A percentile compares a stretch with the other conserved stretches of the same genome.
Evolutionary conservation across 1,140 invertebrate species (phyloP).

Genomic region (Leptinotarsa undecemlineata): DNA sequence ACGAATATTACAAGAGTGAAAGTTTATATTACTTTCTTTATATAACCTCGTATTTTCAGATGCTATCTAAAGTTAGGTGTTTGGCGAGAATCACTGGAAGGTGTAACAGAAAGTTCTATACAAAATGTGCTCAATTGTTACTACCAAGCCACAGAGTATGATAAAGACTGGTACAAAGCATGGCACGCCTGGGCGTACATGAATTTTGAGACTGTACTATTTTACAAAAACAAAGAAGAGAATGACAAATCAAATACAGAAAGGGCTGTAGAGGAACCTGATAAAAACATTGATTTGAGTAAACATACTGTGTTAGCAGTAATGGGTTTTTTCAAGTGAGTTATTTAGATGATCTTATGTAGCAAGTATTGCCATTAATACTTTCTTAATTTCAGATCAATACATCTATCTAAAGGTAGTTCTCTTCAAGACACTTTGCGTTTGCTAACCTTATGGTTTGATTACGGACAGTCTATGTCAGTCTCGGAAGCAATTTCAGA

Average conservation of each 20-base stretch:
- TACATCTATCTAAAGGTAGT: constrained; percentile 88
- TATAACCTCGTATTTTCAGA: constrained; percentile 47
- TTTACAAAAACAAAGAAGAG: constrained; percentile 77
- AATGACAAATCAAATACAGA: constrained; percentile 47
- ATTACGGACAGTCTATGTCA: constrained; percentile 90
- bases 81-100: constrained; percentile 85
- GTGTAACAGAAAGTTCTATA: constrained; percentile 78
- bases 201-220: constrained; percentile 95
- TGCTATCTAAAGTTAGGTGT: constrained; percentile 90
- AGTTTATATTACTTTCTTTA: constrained; percentile 1
- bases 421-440: constrained; percentile 97
- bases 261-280: constrained; percentile 46
- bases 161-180: constrained; percentile 90
- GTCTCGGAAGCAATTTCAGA: constrained; percentile 93
- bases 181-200: constrained; percentile 98
- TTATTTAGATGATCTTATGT: constrained; percentile 6
- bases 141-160: constrained; percentile 83
- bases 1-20: no score
- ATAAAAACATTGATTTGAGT: constrained; percentile 60
- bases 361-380: background rate
- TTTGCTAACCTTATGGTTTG: constrained; percentile 91
- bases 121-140: constrained; percentile 85
- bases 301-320: constrained; percentile 92
- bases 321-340: constrained; percentile 75
- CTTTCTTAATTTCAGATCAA: constrained; percentile 68